phyloP scores from a whole-genome alignment of 2,888 invertebrate genomes.

The Chloroclysta siterata region DNA sequence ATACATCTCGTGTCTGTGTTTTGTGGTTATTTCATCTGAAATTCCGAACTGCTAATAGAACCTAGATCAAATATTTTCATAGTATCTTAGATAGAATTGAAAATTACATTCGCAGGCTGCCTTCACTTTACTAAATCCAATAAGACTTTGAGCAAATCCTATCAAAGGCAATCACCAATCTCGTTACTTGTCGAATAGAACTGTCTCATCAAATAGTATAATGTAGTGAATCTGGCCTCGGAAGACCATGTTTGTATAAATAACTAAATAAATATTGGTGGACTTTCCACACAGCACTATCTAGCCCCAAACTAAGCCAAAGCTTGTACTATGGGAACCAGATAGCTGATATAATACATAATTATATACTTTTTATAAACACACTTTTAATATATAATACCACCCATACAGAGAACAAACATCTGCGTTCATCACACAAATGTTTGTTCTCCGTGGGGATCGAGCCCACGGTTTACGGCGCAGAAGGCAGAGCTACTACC shows the following conservation, averaged over 20 bases:
- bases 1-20: too few species aligned
- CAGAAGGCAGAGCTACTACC: too few species aligned
- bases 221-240: neutral
- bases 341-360: too few species aligned
- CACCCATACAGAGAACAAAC: too few species aligned
- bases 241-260: neutral
- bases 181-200: conserved; percentile 29
- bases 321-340: too few species aligned
- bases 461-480: too few species aligned
- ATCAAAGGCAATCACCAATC: conserved; percentile 27
- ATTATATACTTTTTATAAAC: too few species aligned
- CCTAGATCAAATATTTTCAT: conserved; percentile 4
- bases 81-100: conserved; percentile 13
- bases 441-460: too few species aligned
- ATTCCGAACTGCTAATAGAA: neutral
- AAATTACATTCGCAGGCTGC: conserved; percentile 13
- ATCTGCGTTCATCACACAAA: too few species aligned
- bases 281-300: too few species aligned
- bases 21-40: neutral
- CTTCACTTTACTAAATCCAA: conserved; percentile 29
- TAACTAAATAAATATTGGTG: neutral
- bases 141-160: conserved; percentile 29
- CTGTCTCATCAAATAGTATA: conserved; percentile 29
- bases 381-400: too few species aligned
- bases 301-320: too few species aligned